phyloP scores from a whole-genome alignment of 2,797 vertebrate species.

The Serranus cabrilla region DNA sequence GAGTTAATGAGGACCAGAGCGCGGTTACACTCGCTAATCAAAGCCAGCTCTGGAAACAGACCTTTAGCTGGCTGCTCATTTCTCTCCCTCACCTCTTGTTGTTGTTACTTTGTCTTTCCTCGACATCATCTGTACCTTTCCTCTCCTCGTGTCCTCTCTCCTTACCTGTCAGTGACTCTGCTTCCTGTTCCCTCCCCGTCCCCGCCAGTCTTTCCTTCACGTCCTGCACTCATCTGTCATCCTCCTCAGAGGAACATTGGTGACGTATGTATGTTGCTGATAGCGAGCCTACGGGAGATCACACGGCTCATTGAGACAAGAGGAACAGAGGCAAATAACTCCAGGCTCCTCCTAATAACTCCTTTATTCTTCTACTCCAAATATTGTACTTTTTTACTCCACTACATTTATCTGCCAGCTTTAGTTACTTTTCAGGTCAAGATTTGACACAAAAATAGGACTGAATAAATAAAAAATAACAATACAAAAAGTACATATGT shows the following conservation, averaged over 20 bases:
- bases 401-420: too few species aligned
- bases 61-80: slow-evolving; percentile 74
- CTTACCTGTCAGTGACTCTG: slow-evolving; percentile 51
- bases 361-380: too few species aligned
- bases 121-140: slow-evolving; percentile 60
- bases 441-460: too few species aligned
- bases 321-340: slow-evolving; percentile 59
- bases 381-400: too few species aligned
- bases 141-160: slow-evolving; percentile 48
- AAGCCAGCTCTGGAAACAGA: slow-evolving; percentile 85
- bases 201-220: slow-evolving; percentile 28
- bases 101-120: slow-evolving; percentile 70
- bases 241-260: slow-evolving; percentile 26
- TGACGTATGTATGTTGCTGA: slow-evolving; percentile 52
- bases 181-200: slow-evolving; percentile 45
- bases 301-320: slow-evolving; percentile 67
- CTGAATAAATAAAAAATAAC: too few species aligned
- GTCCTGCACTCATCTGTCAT: slow-evolving; percentile 42
- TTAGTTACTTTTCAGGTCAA: too few species aligned
- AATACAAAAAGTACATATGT: too few species aligned
- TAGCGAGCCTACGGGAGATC: slow-evolving; percentile 56
- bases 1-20: slow-evolving; percentile 85
- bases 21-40: slow-evolving; percentile 82
- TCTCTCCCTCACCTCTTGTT: slow-evolving; percentile 68
- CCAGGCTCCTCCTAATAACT: too few species aligned